These are phyloP conservation scores for Drosophila kambysellisi DNA, from an alignment of 2,888 invertebrate genomes.

Conservation along the genomic window DNA sequence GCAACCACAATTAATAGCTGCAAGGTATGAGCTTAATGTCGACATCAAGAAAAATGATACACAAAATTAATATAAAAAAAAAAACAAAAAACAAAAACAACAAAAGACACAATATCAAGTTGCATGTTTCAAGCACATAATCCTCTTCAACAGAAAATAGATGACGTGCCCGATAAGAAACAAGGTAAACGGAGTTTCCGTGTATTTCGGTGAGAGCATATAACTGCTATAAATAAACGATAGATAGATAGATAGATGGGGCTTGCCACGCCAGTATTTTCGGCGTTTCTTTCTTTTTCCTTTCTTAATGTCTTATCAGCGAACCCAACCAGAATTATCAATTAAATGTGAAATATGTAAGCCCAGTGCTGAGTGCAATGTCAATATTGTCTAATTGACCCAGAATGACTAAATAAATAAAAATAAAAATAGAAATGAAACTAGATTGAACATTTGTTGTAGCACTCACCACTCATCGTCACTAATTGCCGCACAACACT, in stretches of 20 bases:
- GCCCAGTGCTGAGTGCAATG: constrained; percentile 58
- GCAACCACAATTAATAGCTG: constrained; percentile 61
- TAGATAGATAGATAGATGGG: constrained; percentile 16
- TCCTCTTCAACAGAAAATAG: constrained; percentile 57
- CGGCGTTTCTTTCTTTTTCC: not conserved
- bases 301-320: constrained; percentile 55
- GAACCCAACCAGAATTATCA: constrained; percentile 66
- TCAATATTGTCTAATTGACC: constrained; percentile 69
- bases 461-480: not conserved
- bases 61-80: constrained; percentile 5
- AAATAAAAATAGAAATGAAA: constrained; percentile 24
- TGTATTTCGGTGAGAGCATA: constrained; percentile 37
- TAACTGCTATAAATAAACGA: constrained; percentile 55
- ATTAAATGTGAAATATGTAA: constrained; percentile 65
- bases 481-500: constrained; percentile 67
- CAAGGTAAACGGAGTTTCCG: constrained; percentile 22
- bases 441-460: constrained; percentile 12
- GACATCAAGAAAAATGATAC: constrained; percentile 54
- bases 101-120: constrained; percentile 16
- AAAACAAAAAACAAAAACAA: constrained; percentile 6
- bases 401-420: constrained; percentile 56
- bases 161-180: constrained; percentile 69
- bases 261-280: not conserved
- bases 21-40: constrained; percentile 55
- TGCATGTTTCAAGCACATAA: constrained; percentile 67